phyloP scores from a whole-genome alignment of 2,797 vertebrate species.

The Sebastes flavidus region DNA sequence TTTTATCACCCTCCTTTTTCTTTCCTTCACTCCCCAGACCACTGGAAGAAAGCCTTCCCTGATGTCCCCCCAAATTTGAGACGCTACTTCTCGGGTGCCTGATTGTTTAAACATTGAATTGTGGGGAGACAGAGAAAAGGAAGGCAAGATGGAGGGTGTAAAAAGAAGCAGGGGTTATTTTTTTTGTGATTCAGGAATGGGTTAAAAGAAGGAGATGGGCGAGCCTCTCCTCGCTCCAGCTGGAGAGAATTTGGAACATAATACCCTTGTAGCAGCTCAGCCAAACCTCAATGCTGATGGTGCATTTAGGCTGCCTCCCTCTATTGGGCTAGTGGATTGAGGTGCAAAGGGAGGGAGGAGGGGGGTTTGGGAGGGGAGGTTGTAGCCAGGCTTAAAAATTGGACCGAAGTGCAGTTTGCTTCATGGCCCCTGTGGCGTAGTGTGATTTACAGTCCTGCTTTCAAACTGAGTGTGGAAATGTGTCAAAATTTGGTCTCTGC shows the following conservation, averaged over 20 bases:
- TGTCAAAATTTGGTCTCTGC: constrained; percentile 74
- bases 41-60: constrained; percentile 43
- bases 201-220: constrained; percentile 57
- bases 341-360: constrained; percentile 19
- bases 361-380: not conserved
- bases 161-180: constrained; percentile 37
- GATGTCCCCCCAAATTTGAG: constrained; percentile 56
- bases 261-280: constrained; percentile 71
- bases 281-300: constrained; percentile 74
- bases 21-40: constrained; percentile 31
- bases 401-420: constrained; percentile 72
- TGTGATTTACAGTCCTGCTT: constrained; percentile 77
- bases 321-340: constrained; percentile 62
- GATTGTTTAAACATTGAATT: constrained; percentile 72
- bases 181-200: constrained; percentile 54
- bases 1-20: constrained; percentile 12
- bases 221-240: constrained; percentile 66
- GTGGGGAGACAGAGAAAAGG: constrained; percentile 14
- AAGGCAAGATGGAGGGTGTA: constrained; percentile 34
- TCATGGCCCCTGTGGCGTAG: constrained; percentile 68
- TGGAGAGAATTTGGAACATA: constrained; percentile 81
- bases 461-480: constrained; percentile 82
- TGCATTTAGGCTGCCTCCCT: constrained; percentile 67
- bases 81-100: constrained; percentile 44
- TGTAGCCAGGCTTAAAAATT: constrained; percentile 66